Base-by-base conservation (phyloP, 2,113 vertebrate species). In the Helogale parvula region DNA sequence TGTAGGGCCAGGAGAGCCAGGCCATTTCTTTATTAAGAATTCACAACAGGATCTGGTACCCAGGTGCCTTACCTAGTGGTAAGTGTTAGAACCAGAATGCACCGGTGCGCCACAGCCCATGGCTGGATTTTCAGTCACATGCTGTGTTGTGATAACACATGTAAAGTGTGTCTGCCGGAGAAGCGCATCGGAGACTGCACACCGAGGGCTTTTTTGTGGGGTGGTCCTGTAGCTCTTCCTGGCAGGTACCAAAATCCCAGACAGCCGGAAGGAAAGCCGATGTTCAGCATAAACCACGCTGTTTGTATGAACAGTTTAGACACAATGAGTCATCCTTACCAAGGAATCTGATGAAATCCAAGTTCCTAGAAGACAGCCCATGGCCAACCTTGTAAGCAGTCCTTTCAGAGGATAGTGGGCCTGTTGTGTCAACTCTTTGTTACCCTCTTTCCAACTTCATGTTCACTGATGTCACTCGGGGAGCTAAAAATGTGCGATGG, bases 181-280 rank as follows among this genome's bases (percentile, higher is more conserved):
- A 65, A 23, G 31, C 50, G 54, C 19, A 0, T 23, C 50, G 45
- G 72, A 89, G 60, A 52, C 17, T n/a, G 8, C 60, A 65, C 0
- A 0, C 72, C 17, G 10, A 38, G 45, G 15, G 31, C 29, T 79
- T 50, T 83, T 31, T 9, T n/a, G 6, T 25, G 47, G 38, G 21
- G 14, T 83, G 33, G 21, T 66, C 52, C 68, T 1, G 9, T 1
- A 57, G 89, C 80, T 33, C 41, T 35, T 29, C 23, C 8, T 71
- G 54, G 71, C 41, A 31, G 0, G 0, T n/a, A 5, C 54, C 41
- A 3, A 3, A 47, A 87, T 5, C 38, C 47, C 29, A 45, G 90
- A 88, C 7, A 29, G 31, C 60, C 45, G 21, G 52, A 65, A 87
- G 52, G 81, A 74, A 72, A 83, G 38, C 9, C 27, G 12, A 3